Evolutionary conservation across 1,140 invertebrate genomes (phyloP).

Genomic region (Eciton burchellii): DNA sequence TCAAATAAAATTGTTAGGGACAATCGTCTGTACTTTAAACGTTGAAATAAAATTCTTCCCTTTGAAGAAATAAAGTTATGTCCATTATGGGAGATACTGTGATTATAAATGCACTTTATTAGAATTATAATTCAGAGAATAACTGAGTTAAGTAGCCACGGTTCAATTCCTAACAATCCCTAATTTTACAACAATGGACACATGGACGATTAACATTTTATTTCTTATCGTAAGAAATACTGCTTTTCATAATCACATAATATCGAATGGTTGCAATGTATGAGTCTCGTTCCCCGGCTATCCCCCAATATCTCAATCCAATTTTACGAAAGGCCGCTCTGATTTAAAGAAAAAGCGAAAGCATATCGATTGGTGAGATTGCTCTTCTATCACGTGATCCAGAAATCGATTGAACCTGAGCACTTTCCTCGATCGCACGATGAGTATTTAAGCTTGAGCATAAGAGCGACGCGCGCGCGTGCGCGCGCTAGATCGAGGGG

Average conservation of each 20-base stretch:
- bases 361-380: not conserved
- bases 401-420: not conserved
- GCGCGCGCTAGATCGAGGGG: not conserved
- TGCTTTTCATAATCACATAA: no score
- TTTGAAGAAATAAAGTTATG: no score
- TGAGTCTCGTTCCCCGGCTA: not conserved
- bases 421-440: conserved; percentile 16
- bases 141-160: no score
- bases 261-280: not conserved
- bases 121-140: no score
- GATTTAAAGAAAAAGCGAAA: not conserved
- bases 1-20: not conserved
- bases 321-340: not conserved
- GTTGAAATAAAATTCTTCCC: no score
- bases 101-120: no score
- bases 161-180: no score
- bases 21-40: no score
- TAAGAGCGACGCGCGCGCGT: conserved; percentile 7
- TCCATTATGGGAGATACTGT: no score
- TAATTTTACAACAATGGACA: no score
- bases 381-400: not conserved
- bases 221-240: no score
- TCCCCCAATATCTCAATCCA: not conserved
- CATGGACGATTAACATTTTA: no score
- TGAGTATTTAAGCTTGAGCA: not conserved